Percentiles rank a stretch among this genome's conserved stretches.
These are phyloP conservation scores for Pygocentrus nattereri DNA, from an alignment of 2,797 vertebrate genomes.

Conservation along the genomic window DNA sequence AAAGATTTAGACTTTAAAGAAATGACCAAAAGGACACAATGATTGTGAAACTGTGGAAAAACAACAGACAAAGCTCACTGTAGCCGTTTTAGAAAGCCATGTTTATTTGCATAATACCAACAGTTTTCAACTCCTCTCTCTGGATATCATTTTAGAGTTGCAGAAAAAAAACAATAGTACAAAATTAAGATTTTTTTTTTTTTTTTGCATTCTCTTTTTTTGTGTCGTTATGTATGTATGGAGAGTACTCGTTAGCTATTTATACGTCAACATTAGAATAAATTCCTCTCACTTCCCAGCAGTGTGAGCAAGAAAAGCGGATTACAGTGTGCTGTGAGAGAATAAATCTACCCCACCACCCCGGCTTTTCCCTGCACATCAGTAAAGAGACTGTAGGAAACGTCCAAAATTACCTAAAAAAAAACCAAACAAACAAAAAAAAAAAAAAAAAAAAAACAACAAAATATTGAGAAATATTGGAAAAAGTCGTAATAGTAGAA, in stretches of 20 bases:
- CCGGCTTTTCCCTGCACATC: slow-evolving; percentile 61
- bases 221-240: slow-evolving; percentile 54
- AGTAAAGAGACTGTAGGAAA: slow-evolving; percentile 66
- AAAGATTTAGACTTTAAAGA: too few species aligned
- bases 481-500: slow-evolving; percentile 56
- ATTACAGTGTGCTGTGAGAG: slow-evolving; percentile 76
- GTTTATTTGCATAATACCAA: slow-evolving; percentile 83
- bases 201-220: slow-evolving; percentile 46
- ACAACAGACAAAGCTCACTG: neutral
- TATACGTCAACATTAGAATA: slow-evolving; percentile 60
- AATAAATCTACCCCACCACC: slow-evolving; percentile 65
- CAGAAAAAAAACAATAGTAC: slow-evolving; percentile 68
- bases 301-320: slow-evolving; percentile 79
- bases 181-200: slow-evolving; percentile 63
- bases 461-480: slow-evolving; percentile 45
- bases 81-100: slow-evolving; percentile 79
- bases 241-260: slow-evolving; percentile 63
- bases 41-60: neutral
- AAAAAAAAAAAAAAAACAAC: slow-evolving; percentile 54
- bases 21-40: neutral
- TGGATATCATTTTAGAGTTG: slow-evolving; percentile 70
- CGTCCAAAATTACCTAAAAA: slow-evolving; percentile 27
- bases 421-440: slow-evolving; percentile 49
- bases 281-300: slow-evolving; percentile 82
- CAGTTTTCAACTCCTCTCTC: slow-evolving; percentile 69